phyloP scores from a whole-genome alignment of 2,797 vertebrate genomes.

The Chlorospingus semifuscus region DNA sequence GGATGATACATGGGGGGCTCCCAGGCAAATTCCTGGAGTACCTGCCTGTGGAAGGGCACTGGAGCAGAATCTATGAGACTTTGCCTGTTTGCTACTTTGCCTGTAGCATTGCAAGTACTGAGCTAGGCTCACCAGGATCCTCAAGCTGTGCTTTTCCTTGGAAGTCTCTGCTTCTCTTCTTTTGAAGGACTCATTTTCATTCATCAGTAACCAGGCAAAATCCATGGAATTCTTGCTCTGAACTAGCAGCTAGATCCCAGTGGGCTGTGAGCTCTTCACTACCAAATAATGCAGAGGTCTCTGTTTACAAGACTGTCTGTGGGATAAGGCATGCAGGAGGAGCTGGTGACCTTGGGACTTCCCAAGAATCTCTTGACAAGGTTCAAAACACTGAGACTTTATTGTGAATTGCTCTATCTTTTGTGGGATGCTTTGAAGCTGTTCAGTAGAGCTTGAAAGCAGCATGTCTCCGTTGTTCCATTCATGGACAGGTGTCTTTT shows the following conservation, averaged over 20 bases:
- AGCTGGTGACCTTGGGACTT: neutral
- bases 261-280: neutral
- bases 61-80: neutral
- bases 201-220: neutral
- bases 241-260: neutral
- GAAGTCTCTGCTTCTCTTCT: neutral
- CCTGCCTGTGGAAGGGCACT: neutral
- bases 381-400: neutral
- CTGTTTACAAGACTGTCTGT: neutral
- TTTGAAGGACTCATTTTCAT: neutral
- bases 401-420: neutral
- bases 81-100: neutral
- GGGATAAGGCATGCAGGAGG: neutral
- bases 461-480: neutral
- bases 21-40: neutral
- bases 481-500: neutral
- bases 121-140: neutral
- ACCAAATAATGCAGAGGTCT: neutral
- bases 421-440: neutral
- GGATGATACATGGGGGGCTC: neutral
- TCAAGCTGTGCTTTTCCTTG: neutral
- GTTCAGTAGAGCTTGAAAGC: neutral
- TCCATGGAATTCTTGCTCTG: neutral
- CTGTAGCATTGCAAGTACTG: neutral
- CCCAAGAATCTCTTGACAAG: neutral